Conservation (phyloP, 2,888 invertebrate species). For the Aphrophora alni region DNA sequence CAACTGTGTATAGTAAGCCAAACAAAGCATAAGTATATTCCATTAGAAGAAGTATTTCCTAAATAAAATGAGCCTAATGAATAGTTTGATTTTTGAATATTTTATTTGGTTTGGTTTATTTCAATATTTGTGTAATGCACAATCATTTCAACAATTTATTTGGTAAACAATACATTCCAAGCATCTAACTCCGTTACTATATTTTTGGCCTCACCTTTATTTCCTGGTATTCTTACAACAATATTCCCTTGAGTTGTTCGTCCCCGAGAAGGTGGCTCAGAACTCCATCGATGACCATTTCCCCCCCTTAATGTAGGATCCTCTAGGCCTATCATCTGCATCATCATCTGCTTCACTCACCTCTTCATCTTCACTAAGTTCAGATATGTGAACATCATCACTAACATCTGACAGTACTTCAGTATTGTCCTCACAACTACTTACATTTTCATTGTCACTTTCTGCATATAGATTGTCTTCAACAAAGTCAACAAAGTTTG, state of each 20-base stretch:
- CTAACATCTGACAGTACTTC: not conserved
- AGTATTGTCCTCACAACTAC: not conserved
- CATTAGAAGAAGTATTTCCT: too few species aligned
- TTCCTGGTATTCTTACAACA: not conserved
- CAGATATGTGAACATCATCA: conserved; percentile 1
- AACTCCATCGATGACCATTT: not conserved
- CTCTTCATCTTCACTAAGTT: not conserved
- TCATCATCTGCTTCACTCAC: conserved; percentile 4
- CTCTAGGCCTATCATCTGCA: not conserved
- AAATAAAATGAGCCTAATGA: too few species aligned
- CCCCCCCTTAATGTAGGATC: not conserved
- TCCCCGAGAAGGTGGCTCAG: not conserved
- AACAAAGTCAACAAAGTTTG: conserved; percentile 6
- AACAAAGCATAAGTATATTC: conserved; percentile 2
- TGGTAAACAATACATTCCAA: too few species aligned
- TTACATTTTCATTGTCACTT: too few species aligned
- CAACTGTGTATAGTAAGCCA: not conserved
- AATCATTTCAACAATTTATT: too few species aligned
- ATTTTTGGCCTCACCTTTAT: conserved; percentile 11
- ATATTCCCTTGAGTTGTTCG: not conserved
- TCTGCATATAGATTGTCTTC: too few species aligned
- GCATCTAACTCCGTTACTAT: not conserved
- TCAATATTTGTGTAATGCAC: too few species aligned
- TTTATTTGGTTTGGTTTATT: too few species aligned
- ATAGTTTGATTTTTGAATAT: too few species aligned